Conservation (phyloP, 2,797 vertebrate genomes). For the Ataeniobius toweri region DNA sequence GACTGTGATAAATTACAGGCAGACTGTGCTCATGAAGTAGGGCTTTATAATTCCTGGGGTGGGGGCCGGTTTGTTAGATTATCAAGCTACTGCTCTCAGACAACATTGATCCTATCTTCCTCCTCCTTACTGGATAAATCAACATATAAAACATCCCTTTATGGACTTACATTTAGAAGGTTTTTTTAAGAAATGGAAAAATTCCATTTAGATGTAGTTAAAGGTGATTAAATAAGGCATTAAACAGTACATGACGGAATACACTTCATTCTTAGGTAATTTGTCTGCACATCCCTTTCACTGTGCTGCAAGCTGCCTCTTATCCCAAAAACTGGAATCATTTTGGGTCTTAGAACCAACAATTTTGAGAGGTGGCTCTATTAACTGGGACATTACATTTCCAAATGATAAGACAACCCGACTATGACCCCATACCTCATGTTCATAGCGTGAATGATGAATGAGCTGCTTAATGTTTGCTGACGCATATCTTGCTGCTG, state of each 20-base stretch:
- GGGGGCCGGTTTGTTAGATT: too few species aligned
- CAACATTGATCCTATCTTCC: neutral
- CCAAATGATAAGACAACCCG: conserved; percentile 34
- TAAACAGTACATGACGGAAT: neutral
- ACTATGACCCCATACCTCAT: conserved; percentile 50
- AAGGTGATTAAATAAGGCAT: neutral
- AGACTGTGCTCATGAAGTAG: too few species aligned
- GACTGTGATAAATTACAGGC: too few species aligned
- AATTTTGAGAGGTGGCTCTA: conserved; percentile 37
- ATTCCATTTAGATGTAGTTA: neutral
- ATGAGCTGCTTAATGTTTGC: conserved; percentile 65
- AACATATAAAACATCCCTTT: neutral
- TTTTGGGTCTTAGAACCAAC: conserved; percentile 24
- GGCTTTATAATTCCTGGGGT: too few species aligned
- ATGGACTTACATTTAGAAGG: neutral
- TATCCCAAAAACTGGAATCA: conserved; percentile 9
- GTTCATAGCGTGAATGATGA: conserved; percentile 60
- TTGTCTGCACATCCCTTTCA: neutral
- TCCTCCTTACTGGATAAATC: neutral
- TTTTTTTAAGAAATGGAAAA: neutral
- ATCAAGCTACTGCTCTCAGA: too few species aligned
- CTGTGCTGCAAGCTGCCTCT: neutral
- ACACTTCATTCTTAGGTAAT: neutral
- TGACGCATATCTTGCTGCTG: conserved; percentile 62
- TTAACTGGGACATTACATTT: conserved; percentile 29